Evolutionary conservation across 2,888 invertebrate species (phyloP).

Genomic region (Cheilosia impressa): DNA sequence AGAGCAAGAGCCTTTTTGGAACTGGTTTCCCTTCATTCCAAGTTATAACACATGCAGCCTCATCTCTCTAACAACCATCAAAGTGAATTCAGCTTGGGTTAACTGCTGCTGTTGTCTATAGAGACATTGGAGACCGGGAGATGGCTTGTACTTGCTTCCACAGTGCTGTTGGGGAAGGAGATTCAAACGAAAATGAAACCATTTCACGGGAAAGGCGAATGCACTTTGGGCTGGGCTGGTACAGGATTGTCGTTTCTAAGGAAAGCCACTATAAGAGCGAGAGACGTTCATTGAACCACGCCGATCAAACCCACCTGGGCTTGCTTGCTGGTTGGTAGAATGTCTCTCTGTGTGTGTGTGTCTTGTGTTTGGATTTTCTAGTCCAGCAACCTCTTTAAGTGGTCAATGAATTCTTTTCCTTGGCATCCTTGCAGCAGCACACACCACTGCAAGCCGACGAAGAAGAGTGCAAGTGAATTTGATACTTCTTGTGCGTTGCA

Average conservation of each 20-base stretch:
- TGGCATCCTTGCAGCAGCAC: slow-evolving; percentile 52
- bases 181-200: slow-evolving; percentile 81
- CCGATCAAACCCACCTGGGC: slow-evolving; percentile 61
- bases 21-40: slow-evolving; percentile 74
- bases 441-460: slow-evolving; percentile 34
- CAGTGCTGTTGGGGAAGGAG: slow-evolving; percentile 48
- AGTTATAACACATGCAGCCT: slow-evolving; percentile 38
- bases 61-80: slow-evolving; percentile 73
- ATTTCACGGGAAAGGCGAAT: slow-evolving; percentile 76
- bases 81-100: slow-evolving; percentile 55
- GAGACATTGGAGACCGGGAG: slow-evolving; percentile 10
- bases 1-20: slow-evolving; percentile 75
- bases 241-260: slow-evolving; percentile 60
- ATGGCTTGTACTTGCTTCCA: slow-evolving; percentile 54
- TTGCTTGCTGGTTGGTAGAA: slow-evolving; percentile 16
- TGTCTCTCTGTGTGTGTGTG: slow-evolving; percentile 13
- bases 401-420: slow-evolving; percentile 66
- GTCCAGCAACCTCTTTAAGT: slow-evolving; percentile 63
- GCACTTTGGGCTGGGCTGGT: slow-evolving; percentile 66
- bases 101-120: slow-evolving; percentile 73
- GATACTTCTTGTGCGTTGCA: slow-evolving; percentile 10
- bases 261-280: slow-evolving; percentile 29
- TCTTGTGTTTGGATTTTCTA: slow-evolving; percentile 58
- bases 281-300: slow-evolving; percentile 68
- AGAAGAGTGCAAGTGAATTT: slow-evolving; percentile 74